Percentiles rank a stretch among this genome's conserved stretches.
These are phyloP conservation scores for Lophotriccus pileatus DNA, from an alignment of 2,797 vertebrate species.

Conservation along the genomic window DNA sequence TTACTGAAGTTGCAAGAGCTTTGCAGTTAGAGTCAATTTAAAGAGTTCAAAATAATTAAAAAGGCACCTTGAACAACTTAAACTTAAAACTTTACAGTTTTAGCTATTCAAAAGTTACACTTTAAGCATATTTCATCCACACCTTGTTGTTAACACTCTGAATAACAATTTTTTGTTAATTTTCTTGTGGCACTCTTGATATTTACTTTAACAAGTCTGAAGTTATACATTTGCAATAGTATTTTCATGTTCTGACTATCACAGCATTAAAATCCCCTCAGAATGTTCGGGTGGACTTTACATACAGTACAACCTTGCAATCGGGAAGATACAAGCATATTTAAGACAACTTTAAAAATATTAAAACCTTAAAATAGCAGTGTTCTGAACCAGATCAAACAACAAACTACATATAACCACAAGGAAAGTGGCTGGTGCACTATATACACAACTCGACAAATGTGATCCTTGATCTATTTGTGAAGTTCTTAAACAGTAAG, in stretches of 20 bases:
- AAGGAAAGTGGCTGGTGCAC: slow-evolving; percentile 47
- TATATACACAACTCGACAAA: slow-evolving; percentile 37
- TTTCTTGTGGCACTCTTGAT: slow-evolving; percentile 28
- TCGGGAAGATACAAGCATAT: slow-evolving; percentile 33
- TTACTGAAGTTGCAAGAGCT: slow-evolving; percentile 33
- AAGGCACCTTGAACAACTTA: slow-evolving; percentile 73
- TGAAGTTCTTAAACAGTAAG: slow-evolving; percentile 28
- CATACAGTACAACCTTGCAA: slow-evolving; percentile 31
- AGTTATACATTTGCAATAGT: neutral
- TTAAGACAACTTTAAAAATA: slow-evolving; percentile 57
- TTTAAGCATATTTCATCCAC: slow-evolving; percentile 15
- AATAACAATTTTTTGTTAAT: neutral
- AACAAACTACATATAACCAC: slow-evolving; percentile 21
- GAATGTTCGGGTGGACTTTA: neutral
- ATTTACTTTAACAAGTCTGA: neutral
- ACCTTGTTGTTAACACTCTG: slow-evolving; percentile 39
- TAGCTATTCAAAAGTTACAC: slow-evolving; percentile 19
- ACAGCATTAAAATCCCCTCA: slow-evolving; percentile 46
- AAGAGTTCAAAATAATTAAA: slow-evolving; percentile 56
- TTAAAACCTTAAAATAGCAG: slow-evolving; percentile 46
- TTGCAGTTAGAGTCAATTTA: slow-evolving; percentile 31
- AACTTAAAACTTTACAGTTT: slow-evolving; percentile 52
- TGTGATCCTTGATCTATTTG: slow-evolving; percentile 11
- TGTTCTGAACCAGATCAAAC: slow-evolving; percentile 45
- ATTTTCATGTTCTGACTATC: neutral